A percentile compares a stretch with the other conserved stretches of the same genome.
Conservation (phyloP, 2,797 vertebrate genomes). For the Myotis daubentonii region DNA sequence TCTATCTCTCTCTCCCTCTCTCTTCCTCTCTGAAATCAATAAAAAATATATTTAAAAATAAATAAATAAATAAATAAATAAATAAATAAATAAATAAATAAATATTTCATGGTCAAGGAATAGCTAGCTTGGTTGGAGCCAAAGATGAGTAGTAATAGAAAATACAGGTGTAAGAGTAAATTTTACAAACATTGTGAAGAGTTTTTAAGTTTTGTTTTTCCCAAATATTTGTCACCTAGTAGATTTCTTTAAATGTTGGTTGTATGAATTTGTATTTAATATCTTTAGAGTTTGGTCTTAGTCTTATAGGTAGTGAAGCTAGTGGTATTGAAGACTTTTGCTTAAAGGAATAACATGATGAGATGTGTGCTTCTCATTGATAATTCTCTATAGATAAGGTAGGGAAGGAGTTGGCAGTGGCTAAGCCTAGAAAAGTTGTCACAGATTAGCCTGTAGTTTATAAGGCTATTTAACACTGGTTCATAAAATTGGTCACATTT, state of each 20-base stretch:
- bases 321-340: background rate
- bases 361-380: background rate
- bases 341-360: background rate
- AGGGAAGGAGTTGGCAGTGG: background rate
- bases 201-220: background rate
- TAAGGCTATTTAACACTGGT: background rate
- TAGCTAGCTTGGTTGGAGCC: background rate
- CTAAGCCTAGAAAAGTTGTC: background rate
- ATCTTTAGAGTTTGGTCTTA: background rate
- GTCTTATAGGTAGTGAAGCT: background rate
- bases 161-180: background rate
- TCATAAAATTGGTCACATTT: background rate
- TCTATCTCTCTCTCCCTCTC: too few relatives aligned
- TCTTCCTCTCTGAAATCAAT: too few relatives aligned
- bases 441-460: background rate
- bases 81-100: background rate
- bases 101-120: background rate
- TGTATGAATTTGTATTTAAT: background rate
- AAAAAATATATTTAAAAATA: too few relatives aligned
- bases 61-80: background rate
- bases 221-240: background rate
- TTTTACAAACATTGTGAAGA: background rate
- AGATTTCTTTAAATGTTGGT: background rate
- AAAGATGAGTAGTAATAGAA: background rate
- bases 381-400: background rate